These are phyloP conservation scores for Brachionus koreanus DNA, from an alignment of 1,140 invertebrate genomes.

Conservation along the genomic window DNA sequence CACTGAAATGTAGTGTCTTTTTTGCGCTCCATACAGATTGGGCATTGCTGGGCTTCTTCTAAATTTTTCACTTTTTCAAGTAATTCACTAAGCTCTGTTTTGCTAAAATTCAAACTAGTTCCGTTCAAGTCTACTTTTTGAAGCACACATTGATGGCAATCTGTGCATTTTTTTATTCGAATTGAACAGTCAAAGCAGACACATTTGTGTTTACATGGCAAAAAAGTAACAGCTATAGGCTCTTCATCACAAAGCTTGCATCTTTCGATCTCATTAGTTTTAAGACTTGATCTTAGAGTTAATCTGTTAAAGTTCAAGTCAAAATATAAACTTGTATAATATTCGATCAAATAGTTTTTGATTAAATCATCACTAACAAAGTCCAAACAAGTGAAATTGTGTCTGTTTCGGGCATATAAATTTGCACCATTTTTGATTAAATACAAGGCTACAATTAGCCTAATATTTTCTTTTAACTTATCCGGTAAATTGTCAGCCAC, in stretches of 20 bases:
- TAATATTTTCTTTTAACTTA: slow-evolving; percentile 3
- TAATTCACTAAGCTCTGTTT: slow-evolving; percentile 2
- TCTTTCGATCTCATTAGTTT: slow-evolving; percentile 49
- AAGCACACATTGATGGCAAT: slow-evolving; percentile 65
- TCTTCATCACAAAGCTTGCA: slow-evolving; percentile 72
- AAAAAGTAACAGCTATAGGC: slow-evolving; percentile 65
- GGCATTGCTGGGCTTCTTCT: slow-evolving; percentile 75
- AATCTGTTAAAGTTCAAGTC: not conserved
- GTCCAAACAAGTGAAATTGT: not conserved
- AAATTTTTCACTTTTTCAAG: slow-evolving; percentile 72
- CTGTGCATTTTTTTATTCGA: slow-evolving; percentile 75
- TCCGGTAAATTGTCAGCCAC: not conserved
- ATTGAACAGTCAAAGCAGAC: slow-evolving; percentile 72
- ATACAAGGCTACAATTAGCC: not conserved
- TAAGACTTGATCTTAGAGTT: not conserved
- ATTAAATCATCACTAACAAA: slow-evolving; percentile 13
- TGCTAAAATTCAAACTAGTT: slow-evolving; percentile 13
- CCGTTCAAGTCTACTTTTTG: slow-evolving; percentile 20
- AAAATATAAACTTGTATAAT: not conserved
- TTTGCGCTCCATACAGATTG: slow-evolving; percentile 65
- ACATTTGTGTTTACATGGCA: slow-evolving; percentile 72
- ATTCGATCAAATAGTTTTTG: slow-evolving; percentile 1
- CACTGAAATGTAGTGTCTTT: slow-evolving; percentile 80
- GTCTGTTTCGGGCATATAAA: slow-evolving; percentile 2
- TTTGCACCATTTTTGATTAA: slow-evolving; percentile 42